Percentiles rank a stretch among this genome's conserved stretches.
phyloP scores from a whole-genome alignment of 2,888 invertebrate genomes.

The Amphipoea lucens region DNA sequence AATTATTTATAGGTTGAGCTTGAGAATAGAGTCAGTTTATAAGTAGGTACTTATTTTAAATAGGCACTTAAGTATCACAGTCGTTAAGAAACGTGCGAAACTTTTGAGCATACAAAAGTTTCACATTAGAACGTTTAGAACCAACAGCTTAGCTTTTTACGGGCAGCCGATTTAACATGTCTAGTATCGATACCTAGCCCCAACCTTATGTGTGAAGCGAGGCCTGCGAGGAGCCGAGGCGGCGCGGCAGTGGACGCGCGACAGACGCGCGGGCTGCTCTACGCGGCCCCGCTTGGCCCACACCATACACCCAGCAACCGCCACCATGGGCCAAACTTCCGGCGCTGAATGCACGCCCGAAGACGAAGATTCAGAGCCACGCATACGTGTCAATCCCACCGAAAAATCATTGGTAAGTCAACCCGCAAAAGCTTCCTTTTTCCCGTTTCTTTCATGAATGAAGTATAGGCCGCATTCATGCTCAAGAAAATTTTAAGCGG shows the following conservation, averaged over 20 bases:
- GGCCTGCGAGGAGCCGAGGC: conserved; percentile 67
- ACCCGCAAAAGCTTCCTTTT: neutral
- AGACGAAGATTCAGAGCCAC: conserved; percentile 87
- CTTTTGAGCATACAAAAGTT: neutral
- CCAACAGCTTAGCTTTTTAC: neutral
- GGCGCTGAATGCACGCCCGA: conserved; percentile 89
- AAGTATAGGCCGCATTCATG: conserved; percentile 28
- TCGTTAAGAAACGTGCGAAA: neutral
- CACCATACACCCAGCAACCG: conserved; percentile 63
- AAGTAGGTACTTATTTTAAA: neutral
- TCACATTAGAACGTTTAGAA: neutral
- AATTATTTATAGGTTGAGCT: neutral
- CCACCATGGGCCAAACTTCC: conserved; percentile 89
- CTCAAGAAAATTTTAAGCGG: conserved; percentile 38
- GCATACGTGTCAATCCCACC: conserved; percentile 87
- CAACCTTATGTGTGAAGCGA: conserved; percentile 73
- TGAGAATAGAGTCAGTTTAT: neutral
- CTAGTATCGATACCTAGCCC: conserved; percentile 57
- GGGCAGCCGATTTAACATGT: neutral
- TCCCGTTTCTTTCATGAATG: conserved; percentile 27
- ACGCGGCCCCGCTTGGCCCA: conserved; percentile 86
- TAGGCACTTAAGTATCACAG: neutral
- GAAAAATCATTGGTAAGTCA: conserved; percentile 90
- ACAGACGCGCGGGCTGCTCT: conserved; percentile 87
- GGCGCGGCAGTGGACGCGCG: conserved; percentile 86